These are phyloP conservation scores for Rhinogobio ventralis DNA, from an alignment of 2,797 vertebrate species.

Conservation along the genomic window DNA sequence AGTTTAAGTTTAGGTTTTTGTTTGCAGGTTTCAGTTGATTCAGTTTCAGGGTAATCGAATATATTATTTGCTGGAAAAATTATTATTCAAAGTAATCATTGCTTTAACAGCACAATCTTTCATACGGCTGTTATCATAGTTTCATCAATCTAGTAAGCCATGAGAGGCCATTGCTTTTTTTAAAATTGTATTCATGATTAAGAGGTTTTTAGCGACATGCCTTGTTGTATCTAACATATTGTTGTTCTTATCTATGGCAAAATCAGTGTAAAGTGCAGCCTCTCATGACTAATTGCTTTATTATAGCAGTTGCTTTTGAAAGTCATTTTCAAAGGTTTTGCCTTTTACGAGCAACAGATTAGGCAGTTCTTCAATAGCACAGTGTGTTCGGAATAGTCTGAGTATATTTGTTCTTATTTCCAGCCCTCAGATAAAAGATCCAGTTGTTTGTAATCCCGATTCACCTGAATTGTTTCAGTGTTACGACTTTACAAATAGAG, in stretches of 20 bases:
- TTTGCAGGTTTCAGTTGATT: too few species aligned
- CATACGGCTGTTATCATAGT: neutral
- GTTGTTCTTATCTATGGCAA: neutral
- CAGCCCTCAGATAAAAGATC: conserved; percentile 27
- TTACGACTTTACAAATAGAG: conserved; percentile 22
- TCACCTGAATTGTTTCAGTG: conserved; percentile 32
- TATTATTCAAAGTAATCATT: neutral
- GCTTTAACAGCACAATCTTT: neutral
- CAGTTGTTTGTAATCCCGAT: conserved; percentile 18
- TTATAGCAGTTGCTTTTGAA: conserved; percentile 27
- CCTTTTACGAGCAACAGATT: neutral
- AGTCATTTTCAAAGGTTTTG: conserved; percentile 2
- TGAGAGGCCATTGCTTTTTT: neutral
- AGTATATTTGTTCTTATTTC: conserved; percentile 32
- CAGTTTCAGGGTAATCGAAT: too few species aligned
- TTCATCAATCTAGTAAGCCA: too few species aligned
- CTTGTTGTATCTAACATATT: neutral
- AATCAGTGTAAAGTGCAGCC: neutral
- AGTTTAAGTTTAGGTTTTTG: too few species aligned
- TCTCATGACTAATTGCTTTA: conserved; percentile 11
- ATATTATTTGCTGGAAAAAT: too few species aligned
- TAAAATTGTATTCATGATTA: neutral
- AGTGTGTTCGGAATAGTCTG: neutral
- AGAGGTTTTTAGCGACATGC: neutral
- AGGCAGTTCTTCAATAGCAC: conserved; percentile 22